Percentiles rank a stretch among this genome's conserved stretches.
These are phyloP conservation scores for Pseudachorutes palmiensis DNA, from an alignment of 1,140 invertebrate genomes.

Conservation along the genomic window DNA sequence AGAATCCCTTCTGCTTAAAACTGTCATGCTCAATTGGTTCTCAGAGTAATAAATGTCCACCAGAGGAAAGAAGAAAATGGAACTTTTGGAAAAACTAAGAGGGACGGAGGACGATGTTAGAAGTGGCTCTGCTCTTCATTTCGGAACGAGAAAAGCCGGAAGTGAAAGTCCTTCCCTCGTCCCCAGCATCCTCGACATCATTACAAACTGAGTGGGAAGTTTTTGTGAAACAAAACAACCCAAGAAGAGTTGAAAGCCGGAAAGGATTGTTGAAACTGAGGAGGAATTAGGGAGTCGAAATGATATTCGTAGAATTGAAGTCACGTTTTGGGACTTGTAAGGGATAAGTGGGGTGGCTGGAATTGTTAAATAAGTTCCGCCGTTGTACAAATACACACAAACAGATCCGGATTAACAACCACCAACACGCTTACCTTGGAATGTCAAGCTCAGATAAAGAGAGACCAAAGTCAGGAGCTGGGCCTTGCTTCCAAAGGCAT, in stretches of 20 bases:
- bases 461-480: too few relatives aligned
- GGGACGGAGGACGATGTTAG: too few relatives aligned
- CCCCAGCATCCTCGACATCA: neutral
- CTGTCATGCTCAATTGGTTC: neutral
- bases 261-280: neutral
- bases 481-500: too few relatives aligned
- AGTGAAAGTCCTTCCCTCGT: neutral
- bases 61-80: neutral
- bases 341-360: neutral
- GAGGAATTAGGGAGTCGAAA: neutral
- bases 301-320: neutral
- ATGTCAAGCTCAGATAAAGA: too few relatives aligned
- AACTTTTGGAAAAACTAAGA: neutral
- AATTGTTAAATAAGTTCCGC: constrained; percentile 3
- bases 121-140: too few relatives aligned
- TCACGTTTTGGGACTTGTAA: neutral
- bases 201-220: neutral
- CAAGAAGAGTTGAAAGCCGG: neutral
- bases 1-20: neutral
- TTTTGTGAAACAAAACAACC: neutral
- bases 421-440: too few relatives aligned
- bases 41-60: neutral
- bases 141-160: neutral
- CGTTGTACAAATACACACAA: too few relatives aligned
- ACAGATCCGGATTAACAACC: too few relatives aligned